phyloP scores from a whole-genome alignment of 1,140 invertebrate genomes.

The Drosophila serrata region DNA sequence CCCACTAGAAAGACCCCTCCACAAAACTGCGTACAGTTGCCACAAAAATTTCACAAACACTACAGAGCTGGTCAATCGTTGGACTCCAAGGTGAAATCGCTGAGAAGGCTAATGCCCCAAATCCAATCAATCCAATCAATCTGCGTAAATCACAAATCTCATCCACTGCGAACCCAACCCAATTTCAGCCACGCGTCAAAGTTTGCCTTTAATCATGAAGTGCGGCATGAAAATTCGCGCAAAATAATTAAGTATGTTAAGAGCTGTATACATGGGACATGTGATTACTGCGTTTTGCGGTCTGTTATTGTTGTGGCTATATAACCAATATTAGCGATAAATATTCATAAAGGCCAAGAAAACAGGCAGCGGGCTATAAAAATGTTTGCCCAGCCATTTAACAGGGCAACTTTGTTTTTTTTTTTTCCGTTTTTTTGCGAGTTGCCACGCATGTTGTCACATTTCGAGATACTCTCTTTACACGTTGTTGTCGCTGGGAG shows the following conservation, averaged over 20 bases:
- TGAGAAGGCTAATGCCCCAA: constrained; percentile 50
- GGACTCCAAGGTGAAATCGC: constrained; percentile 52
- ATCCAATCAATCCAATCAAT: not conserved
- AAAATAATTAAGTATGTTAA: constrained; percentile 52
- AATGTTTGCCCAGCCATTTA: constrained; percentile 71
- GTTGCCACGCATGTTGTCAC: constrained; percentile 61
- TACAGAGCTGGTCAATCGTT: constrained; percentile 9
- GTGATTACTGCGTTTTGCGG: constrained; percentile 47
- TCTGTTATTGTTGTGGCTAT: constrained; percentile 52
- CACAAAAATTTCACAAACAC: constrained; percentile 19
- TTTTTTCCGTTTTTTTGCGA: no score
- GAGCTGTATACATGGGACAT: constrained; percentile 40
- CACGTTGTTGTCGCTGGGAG: constrained; percentile 6
- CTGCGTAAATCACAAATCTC: not conserved
- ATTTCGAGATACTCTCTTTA: constrained; percentile 33
- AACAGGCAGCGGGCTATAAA: constrained; percentile 50
- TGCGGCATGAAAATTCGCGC: constrained; percentile 54
- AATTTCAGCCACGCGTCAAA: constrained; percentile 66
- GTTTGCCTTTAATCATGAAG: constrained; percentile 54
- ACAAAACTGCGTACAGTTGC: constrained; percentile 46
- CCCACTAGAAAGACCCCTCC: not conserved
- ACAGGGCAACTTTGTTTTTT: constrained; percentile 39
- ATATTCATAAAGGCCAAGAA: constrained; percentile 69
- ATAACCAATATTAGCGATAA: constrained; percentile 69
- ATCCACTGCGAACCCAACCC: constrained; percentile 31